These are phyloP conservation scores for Phataginus tetradactyla DNA, from an alignment of 2,797 vertebrate genomes.

Conservation along the genomic window DNA sequence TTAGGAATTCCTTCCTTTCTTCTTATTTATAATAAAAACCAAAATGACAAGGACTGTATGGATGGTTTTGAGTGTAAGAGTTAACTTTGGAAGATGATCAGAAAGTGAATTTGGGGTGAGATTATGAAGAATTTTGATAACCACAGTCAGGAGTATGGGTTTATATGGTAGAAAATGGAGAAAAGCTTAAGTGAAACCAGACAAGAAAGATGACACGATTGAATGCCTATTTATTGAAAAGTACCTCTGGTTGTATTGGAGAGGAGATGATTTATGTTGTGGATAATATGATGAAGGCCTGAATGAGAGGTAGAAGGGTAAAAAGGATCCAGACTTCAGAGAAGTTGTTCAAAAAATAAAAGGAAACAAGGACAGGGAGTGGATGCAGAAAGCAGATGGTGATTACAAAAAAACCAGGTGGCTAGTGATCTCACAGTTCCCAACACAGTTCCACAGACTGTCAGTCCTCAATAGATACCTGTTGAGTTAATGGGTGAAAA, in stretches of 20 bases:
- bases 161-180: not conserved
- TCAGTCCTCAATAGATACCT: not conserved
- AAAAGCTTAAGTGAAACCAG: not conserved
- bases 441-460: not conserved
- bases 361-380: not conserved
- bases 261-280: not conserved
- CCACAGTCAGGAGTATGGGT: not conserved
- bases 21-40: not conserved
- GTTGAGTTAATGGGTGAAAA: not conserved
- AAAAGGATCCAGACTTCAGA: not conserved
- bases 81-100: not conserved
- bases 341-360: not conserved
- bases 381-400: fast-evolving
- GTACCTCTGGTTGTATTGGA: not conserved
- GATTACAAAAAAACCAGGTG: not conserved
- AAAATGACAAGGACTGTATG: not conserved
- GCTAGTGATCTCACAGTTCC: not conserved
- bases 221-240: not conserved
- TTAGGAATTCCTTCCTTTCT: not conserved
- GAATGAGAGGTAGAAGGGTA: not conserved
- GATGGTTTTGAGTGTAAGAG: conserved; percentile 10
- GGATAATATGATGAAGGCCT: not conserved
- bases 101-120: not conserved
- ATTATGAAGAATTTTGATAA: not conserved
- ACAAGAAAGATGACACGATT: not conserved